Conservation (phyloP, 2,888 invertebrate species). For the Drosophila cognata region DNA sequence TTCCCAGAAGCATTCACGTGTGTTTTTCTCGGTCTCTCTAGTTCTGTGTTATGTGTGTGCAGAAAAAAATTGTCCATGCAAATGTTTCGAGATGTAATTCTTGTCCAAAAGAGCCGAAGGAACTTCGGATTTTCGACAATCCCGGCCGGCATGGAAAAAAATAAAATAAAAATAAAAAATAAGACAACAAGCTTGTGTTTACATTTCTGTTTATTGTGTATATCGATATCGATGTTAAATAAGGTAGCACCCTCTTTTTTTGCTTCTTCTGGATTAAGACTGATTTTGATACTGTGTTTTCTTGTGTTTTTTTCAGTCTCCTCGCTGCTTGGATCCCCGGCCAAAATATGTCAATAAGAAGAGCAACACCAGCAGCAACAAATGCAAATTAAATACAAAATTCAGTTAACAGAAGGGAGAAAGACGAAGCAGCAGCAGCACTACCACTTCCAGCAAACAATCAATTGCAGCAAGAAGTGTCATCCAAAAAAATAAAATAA, state of each 20-base stretch:
- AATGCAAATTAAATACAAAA: slow-evolving; percentile 3
- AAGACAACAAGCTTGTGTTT: slow-evolving; percentile 3
- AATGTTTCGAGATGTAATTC: not conserved
- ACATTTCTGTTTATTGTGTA: not conserved
- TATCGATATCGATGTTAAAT: slow-evolving; percentile 4
- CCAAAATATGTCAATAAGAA: slow-evolving; percentile 12
- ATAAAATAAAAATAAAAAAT: not conserved
- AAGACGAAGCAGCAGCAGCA: not conserved
- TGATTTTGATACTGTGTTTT: not conserved
- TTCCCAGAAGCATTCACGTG: not conserved
- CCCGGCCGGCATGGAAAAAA: slow-evolving; percentile 21
- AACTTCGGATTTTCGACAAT: not conserved
- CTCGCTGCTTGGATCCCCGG: slow-evolving; percentile 21
- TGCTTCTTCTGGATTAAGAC: not conserved
- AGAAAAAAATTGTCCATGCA: not conserved
- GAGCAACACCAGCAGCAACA: slow-evolving; percentile 6
- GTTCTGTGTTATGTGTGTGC: not conserved
- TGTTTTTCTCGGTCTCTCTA: not conserved
- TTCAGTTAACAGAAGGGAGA: not conserved
- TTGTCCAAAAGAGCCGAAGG: not conserved
- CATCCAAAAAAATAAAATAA: not conserved
- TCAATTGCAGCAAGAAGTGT: not conserved
- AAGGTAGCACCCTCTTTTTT: not conserved
- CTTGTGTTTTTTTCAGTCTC: slow-evolving; percentile 23
- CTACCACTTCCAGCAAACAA: not conserved